Evolutionary conservation across 2,113 vertebrate genomes (phyloP), one percentile per base, ranked within the genome.

Genomic region (Zingel zingel): DNA sequence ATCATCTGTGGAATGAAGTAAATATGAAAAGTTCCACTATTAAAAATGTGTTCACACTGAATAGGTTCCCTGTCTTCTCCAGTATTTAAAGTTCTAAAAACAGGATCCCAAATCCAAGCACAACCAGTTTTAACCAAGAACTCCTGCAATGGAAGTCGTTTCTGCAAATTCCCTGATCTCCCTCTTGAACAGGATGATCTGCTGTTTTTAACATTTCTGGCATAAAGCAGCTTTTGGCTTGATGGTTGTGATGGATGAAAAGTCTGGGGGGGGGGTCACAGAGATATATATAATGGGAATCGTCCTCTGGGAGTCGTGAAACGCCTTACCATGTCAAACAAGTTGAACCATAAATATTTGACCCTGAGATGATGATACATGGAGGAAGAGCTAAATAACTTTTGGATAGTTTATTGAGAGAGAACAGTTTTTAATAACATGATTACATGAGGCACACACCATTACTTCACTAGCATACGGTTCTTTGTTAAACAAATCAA

Each of bases 401-500:
- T 54, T 7, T 36, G 13, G 25, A 19, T 10, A 21, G 16, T 68
- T 68, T 33, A 36, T 36, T 8, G 5, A 47, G 36, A 6, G 9
- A 6, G 3, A 16, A 57, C 14, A 6, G 2, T 72, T 30, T 7
- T 1, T 2, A 48, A 48, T 30, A 67, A 68, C 16, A 33, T 3
- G 5, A n/a, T 53, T 33, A 68, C 10, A 21, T 18, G 19, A 16
- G 45, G 3, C 45, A 51, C 6, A 15, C 7, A 4, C 18, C 6
- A 15, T n/a, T 23, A 61, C 11, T 16, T 61, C 25, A 74, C 12
- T 45, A 33, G 48, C 45, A 48, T n/a, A n/a, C 5, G 14, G 4
- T 19, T 43, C 23, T 59, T 47, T 48, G 25, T 33, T n/a, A n/a
- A 59, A 73, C 25, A 59, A 61, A 74, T 74, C 19, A 61, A 47